phyloP scores from a whole-genome alignment of 1,140 invertebrate genomes.

The Triops cancriformis region DNA sequence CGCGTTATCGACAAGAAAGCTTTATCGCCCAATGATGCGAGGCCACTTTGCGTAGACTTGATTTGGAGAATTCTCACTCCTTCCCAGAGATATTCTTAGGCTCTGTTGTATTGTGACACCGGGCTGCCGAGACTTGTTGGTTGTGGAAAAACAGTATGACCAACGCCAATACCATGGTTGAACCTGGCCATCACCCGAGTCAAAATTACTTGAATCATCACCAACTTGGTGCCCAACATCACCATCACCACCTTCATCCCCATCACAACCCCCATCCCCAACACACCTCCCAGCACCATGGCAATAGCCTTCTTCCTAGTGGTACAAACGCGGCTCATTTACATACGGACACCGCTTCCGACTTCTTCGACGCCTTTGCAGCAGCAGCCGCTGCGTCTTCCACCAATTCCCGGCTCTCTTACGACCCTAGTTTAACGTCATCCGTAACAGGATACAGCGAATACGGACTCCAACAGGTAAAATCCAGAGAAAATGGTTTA shows the following conservation, averaged over 20 bases:
- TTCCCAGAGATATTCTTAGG: too few species aligned
- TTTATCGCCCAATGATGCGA: not conserved
- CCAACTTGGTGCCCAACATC: not conserved
- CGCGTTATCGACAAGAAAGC: not conserved
- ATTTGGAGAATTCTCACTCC: not conserved
- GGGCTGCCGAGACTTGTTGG: not conserved
- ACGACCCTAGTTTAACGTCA: not conserved
- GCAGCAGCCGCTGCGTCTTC: not conserved
- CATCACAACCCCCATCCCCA: not conserved
- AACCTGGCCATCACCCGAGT: conserved; percentile 9
- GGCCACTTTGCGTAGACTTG: not conserved
- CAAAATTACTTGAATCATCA: not conserved
- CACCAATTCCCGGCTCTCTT: not conserved
- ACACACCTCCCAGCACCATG: not conserved
- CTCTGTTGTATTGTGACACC: not conserved
- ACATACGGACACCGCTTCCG: not conserved
- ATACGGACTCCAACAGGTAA: not conserved
- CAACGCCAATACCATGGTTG: not conserved
- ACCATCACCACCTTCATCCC: not conserved
- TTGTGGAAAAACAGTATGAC: not conserved
- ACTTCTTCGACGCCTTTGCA: conserved; percentile 5
- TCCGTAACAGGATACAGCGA: not conserved
- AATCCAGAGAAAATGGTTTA: not conserved
- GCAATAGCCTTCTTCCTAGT: not conserved
- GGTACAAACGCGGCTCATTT: not conserved